phyloP scores from a whole-genome alignment of 1,140 invertebrate species.

The Scylla paramamosain region DNA sequence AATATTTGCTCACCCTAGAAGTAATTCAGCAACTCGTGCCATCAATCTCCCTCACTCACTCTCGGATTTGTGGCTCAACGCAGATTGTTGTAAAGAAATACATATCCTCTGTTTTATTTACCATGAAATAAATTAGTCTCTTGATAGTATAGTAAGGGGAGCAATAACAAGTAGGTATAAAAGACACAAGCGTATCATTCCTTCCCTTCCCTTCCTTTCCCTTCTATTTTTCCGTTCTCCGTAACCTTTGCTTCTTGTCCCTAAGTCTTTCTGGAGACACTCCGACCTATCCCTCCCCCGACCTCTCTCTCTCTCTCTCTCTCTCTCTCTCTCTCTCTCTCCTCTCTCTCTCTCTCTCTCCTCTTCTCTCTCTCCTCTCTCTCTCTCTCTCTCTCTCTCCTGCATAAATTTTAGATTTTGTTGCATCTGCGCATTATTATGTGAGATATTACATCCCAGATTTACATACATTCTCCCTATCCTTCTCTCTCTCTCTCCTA shows the following conservation, averaged over 20 bases:
- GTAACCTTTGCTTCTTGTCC: background rate
- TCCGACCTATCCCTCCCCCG: background rate
- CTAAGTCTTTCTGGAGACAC: background rate
- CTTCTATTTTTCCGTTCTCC: background rate
- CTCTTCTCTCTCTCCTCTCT: background rate
- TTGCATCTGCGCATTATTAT: too few relatives aligned
- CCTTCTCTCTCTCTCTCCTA: background rate
- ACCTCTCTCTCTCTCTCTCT: slow-evolving; percentile 14
- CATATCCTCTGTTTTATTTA: too few relatives aligned
- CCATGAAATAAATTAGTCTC: too few relatives aligned
- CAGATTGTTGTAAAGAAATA: too few relatives aligned
- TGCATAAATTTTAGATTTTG: too few relatives aligned
- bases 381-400: background rate
- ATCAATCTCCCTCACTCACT: background rate
- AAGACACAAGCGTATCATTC: background rate
- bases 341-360: background rate
- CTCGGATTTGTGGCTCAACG: background rate
- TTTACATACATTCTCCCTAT: background rate
- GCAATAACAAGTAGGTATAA: background rate
- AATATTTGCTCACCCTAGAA: background rate
- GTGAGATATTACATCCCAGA: background rate
- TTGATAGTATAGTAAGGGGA: too few relatives aligned
- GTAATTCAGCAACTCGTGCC: background rate
- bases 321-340: background rate
- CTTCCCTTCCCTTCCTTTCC: background rate